phyloP scores from a whole-genome alignment of 2,888 invertebrate species.

The Melanostoma scalare region DNA sequence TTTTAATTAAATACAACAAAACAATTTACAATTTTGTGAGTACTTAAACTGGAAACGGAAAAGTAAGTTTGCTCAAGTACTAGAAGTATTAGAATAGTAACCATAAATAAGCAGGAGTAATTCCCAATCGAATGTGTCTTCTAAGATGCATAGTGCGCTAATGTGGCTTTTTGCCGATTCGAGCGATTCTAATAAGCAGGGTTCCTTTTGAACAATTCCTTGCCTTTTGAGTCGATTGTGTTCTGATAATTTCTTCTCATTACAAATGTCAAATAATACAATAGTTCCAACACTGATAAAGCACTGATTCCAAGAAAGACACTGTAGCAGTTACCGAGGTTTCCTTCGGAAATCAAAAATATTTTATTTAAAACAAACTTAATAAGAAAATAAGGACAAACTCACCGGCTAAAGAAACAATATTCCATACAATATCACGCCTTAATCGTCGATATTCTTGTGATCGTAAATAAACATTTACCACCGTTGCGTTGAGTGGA shows the following conservation, averaged over 20 bases:
- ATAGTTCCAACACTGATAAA: slow-evolving; percentile 83
- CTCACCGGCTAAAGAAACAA: slow-evolving; percentile 42
- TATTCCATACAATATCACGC: slow-evolving; percentile 49
- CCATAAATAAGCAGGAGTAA: neutral
- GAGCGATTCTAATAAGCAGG: too few species aligned
- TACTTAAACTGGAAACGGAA: too few species aligned
- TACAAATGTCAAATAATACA: slow-evolving; percentile 82
- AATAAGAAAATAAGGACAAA: neutral
- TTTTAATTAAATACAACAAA: too few species aligned
- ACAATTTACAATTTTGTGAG: too few species aligned
- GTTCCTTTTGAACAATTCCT: neutral
- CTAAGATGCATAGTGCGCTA: too few species aligned
- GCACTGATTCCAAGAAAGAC: slow-evolving; percentile 84
- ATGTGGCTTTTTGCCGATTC: too few species aligned
- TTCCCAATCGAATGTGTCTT: neutral
- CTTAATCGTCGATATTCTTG: slow-evolving; percentile 36
- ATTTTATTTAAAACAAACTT: neutral
- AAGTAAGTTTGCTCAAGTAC: neutral
- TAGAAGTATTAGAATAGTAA: neutral
- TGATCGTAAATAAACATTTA: slow-evolving; percentile 76
- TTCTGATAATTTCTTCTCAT: slow-evolving; percentile 76
- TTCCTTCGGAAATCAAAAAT: slow-evolving; percentile 81
- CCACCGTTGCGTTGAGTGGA: slow-evolving; percentile 75
- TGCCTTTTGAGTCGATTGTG: neutral
- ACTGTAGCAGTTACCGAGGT: slow-evolving; percentile 85